Base-by-base conservation (phyloP, 2,113 vertebrate species). In the Cephalopholis sonnerati region DNA sequence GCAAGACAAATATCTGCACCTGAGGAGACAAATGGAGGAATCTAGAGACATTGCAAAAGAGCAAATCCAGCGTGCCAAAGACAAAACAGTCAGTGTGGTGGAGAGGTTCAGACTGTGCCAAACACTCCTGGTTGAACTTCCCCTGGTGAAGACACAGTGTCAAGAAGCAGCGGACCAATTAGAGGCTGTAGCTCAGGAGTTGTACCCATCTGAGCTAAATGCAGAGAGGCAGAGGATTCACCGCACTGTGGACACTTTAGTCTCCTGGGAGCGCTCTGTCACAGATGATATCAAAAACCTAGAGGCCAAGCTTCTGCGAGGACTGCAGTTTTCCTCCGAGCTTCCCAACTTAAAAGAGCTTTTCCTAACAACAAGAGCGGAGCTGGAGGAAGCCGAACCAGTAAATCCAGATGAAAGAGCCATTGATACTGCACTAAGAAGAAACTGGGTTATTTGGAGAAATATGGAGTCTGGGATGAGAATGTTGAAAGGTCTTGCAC, bases 401-500 rank as follows among this genome's bases (percentile, higher is more conserved):
- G 64, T 96, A 66, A 81, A 87, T 24, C 94, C 96, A 65, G 94
- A 96, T 41, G 84, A 93, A 53, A 93, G 92, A 46, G 89, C 82
- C 15, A 91, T 97, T 71, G 93, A 95, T 41, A 71, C 74, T 41
- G 94, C 95, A 59, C 92, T 96, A 48, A 88, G 92, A 53, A 91
- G 87, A 48, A 96, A 92, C 62, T 94, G 96, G 95, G 91, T 89
- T 2, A 90, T 97, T 67, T 95, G 95, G 85, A 96, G 94, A 74
- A 94, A 94, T 73, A 29, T 96, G 63, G 89, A 96, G 87, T 94
- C 88, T 58, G 95, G 94, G 51, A 84, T 96, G 91, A 85, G 91
- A 44, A 78, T 92, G 57, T 16, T 97, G 75, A 93, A 95, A 90
- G 74, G 82, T 77, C 17, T 95, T 46, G 88, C 77, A 71, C 75